Base-by-base conservation (phyloP, 1,140 invertebrate species). In the Meloidogyne hapla region DNA sequence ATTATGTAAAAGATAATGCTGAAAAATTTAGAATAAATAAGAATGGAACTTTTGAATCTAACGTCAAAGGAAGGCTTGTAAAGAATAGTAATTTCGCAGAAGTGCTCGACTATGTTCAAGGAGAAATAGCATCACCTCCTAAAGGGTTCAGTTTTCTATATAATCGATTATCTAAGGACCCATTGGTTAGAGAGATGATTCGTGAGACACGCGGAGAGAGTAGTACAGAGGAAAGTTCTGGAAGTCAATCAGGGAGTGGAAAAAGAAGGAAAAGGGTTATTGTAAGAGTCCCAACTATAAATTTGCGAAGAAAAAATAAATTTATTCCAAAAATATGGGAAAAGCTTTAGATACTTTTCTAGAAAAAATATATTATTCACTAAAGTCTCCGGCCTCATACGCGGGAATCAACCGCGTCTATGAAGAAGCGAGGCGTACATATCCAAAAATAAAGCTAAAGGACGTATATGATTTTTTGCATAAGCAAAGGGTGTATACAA, bases 401-500 rank as follows among this genome's bases (percentile, higher is more conserved):
- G 40, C 77, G 3, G 61, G 45, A 15, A 21, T 64, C 0, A 38
- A 76, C 21, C 61, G 56, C 12, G 21, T 78, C 1, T 78, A 4
- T 18, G 12, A 56, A 42, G 77, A 69, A 25, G 77, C 77, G 12
- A 45, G 77, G 21, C 45, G 76, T 62, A 10, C 61, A 13, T 23
- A 23, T 18, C n/a, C 77, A 56, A 76, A 15, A 10, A 76, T 81
- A n/a, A 15, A 28, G 0, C 23, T 23, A 13, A 8, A 62, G 6
- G 40, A 75, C 12, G 77, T 79, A 12, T n/a, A 61, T 10, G 12
- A 65, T 10, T 79, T 81, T 79, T 45, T 79, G 48, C 45, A 64
- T 18, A 63, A 38, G 13, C 78, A 79, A 61, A 23, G 12, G 10
- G 66, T 77, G 5, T 79, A 79, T 62, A 82, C 80, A 8, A 13